Evolutionary conservation across 2,888 invertebrate genomes (phyloP).

Genomic region (Drosophila maculinotata): DNA sequence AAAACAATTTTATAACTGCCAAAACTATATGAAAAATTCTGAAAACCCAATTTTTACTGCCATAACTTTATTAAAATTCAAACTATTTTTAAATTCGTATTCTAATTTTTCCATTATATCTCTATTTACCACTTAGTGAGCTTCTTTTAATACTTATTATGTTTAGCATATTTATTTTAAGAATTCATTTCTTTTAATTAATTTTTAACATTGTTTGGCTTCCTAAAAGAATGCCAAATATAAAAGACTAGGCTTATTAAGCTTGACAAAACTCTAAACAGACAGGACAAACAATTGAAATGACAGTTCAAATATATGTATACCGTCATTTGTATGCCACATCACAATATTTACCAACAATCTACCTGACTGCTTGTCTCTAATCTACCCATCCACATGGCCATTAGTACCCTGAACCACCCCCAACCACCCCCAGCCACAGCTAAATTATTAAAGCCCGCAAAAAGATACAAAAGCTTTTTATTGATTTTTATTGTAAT

Average conservation of each 20-base stretch:
- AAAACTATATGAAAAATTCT: too few species aligned
- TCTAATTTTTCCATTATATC: too few species aligned
- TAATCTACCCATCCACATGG: conserved; percentile 28
- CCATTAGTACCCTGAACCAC: background rate
- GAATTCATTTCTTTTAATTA: background rate
- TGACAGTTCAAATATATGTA: conserved; percentile 11
- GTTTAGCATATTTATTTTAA: background rate
- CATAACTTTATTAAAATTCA: too few species aligned
- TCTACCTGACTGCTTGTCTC: conserved; percentile 20
- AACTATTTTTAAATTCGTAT: too few species aligned
- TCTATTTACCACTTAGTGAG: too few species aligned
- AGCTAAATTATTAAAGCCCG: conserved; percentile 68
- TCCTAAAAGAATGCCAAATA: too few species aligned
- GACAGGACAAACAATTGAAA: conserved; percentile 14
- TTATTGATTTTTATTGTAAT: conserved; percentile 64
- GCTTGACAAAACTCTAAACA: conserved; percentile 7
- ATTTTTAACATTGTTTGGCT: background rate
- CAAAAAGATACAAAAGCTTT: conserved; percentile 58
- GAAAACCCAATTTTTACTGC: too few species aligned
- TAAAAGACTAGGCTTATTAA: background rate
- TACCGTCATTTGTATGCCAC: conserved; percentile 5
- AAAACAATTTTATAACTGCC: too few species aligned
- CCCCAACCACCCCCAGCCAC: conserved; percentile 27
- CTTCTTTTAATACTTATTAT: too few species aligned
- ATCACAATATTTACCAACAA: conserved; percentile 33